Evolutionary conservation across 2,888 invertebrate genomes (phyloP), one percentile per base, ranked within the genome.

Genomic region (Drosophila austrosaltans): DNA sequence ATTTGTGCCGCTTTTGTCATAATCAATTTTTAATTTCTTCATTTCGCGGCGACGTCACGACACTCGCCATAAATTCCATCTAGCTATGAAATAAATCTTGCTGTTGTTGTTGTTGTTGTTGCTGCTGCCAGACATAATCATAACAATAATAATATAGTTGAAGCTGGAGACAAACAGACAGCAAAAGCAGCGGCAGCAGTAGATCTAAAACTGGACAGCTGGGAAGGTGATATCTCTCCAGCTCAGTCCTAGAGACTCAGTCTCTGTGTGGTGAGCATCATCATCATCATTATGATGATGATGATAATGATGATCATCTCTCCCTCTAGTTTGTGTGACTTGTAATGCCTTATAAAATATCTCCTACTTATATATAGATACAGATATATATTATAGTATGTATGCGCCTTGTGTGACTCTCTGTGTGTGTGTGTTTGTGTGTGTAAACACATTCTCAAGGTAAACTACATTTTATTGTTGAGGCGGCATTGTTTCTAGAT

Each of bases 1-100:
- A 83, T 86, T 73, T 87, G 78, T 81, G 75, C 69, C 79, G 82
- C 75, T 79, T 88, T 88, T 87, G 89, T 89, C 89, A 89, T 86
- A 89, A 88, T 89, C 89, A 88, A 89, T 89, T 89, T 89, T 89
- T 85, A 89, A 89, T 89, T 89, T 89, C 89, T 87, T 89, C 81
- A 83, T 85, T 89, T 81, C 75, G 62, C 65, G 53, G 69, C 72
- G 48, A 42, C 66, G 67, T 60, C 53, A 66, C 73, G 81, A 80
- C 82, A 80, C 74, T 64, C 69, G 81, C 83, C 81, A 90, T 90
- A 90, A 90, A 90, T 90, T 90, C 75, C 81, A 77, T 68, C 79
- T 78, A 82, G 81, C 90, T 84, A 86, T 90, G 81, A 89, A 79
- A 90, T 90, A 89, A 90, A 90, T 90, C 90, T 48, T 48, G 22